Percentiles rank a stretch among this genome's conserved stretches.
Conservation (phyloP, 2,797 vertebrate species). For the Periophthalmus magnuspinnatus region DNA sequence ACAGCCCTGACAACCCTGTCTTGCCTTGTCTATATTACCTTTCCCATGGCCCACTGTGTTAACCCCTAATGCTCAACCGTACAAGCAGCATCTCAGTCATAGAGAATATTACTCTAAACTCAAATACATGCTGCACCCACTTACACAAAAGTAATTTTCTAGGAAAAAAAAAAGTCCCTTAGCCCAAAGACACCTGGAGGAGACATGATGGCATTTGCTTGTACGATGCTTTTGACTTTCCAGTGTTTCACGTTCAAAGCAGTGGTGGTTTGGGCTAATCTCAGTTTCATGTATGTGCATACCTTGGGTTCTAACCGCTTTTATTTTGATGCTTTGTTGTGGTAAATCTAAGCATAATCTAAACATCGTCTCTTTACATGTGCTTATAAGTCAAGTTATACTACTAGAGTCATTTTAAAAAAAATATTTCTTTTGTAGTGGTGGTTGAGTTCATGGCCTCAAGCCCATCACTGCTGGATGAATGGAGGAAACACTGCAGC, state of each 20-base stretch:
- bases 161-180: conserved; percentile 54
- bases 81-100: conserved; percentile 71
- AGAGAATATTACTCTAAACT: conserved; percentile 60
- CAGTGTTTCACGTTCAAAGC: conserved; percentile 50
- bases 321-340: conserved; percentile 55
- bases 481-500: conserved; percentile 54
- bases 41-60: conserved; percentile 47
- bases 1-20: conserved; percentile 65
- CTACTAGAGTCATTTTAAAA: conserved; percentile 21
- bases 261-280: conserved; percentile 50
- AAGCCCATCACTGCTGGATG: conserved; percentile 50
- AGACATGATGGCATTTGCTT: conserved; percentile 60
- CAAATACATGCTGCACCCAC: conserved; percentile 64
- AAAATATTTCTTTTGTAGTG: conserved; percentile 40
- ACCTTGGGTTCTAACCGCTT: conserved; percentile 57
- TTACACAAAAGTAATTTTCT: conserved; percentile 65
- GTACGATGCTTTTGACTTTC: conserved; percentile 51
- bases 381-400: conserved; percentile 48
- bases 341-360: conserved; percentile 34
- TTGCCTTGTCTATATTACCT: conserved; percentile 77
- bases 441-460: conserved; percentile 43
- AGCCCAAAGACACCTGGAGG: conserved; percentile 65
- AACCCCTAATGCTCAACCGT: conserved; percentile 56
- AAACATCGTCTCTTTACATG: conserved; percentile 41
- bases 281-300: conserved; percentile 28